A percentile compares a stretch with the other conserved stretches of the same genome.
Conservation (phyloP, 2,113 vertebrate species). For the Albula goreensis region DNA sequence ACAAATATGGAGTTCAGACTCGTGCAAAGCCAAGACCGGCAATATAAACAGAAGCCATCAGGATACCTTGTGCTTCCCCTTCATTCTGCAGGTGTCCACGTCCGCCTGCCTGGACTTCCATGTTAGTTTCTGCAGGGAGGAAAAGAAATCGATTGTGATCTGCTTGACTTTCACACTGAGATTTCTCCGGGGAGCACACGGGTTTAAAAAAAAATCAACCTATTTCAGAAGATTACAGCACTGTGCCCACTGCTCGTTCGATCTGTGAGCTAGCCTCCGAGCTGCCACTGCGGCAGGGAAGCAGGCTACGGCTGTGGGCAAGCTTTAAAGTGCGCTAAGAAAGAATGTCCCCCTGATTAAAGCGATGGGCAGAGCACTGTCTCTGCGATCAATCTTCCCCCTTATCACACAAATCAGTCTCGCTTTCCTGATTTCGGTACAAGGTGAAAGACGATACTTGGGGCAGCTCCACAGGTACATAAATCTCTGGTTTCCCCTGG, state of each 20-base stretch:
- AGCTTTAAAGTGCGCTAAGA: neutral
- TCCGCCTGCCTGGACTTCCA: conserved; percentile 98
- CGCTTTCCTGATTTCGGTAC: neutral
- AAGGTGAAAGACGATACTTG: neutral
- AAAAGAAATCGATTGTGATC: conserved; percentile 67
- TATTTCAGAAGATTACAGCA: neutral
- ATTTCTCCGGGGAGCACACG: conserved; percentile 42
- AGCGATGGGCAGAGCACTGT: neutral
- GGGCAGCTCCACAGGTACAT: conserved; percentile 27
- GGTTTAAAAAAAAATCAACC: neutral
- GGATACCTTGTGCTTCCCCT: conserved; percentile 96
- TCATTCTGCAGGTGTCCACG: conserved; percentile 99
- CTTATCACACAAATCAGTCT: conserved; percentile 21
- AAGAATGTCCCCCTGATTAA: neutral
- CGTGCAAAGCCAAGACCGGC: neutral
- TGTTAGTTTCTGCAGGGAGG: conserved; percentile 87
- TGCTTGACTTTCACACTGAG: conserved; percentile 65
- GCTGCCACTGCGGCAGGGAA: too few relatives aligned
- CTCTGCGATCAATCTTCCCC: neutral
- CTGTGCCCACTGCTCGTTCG: neutral
- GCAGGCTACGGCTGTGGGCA: neutral
- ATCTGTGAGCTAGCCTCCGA: neutral
- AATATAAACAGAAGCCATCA: neutral
- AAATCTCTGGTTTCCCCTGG: conserved; percentile 35
- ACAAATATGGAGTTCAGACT: neutral